Conservation (phyloP, 2,113 vertebrate genomes). For the Dicentrarchus labrax region DNA sequence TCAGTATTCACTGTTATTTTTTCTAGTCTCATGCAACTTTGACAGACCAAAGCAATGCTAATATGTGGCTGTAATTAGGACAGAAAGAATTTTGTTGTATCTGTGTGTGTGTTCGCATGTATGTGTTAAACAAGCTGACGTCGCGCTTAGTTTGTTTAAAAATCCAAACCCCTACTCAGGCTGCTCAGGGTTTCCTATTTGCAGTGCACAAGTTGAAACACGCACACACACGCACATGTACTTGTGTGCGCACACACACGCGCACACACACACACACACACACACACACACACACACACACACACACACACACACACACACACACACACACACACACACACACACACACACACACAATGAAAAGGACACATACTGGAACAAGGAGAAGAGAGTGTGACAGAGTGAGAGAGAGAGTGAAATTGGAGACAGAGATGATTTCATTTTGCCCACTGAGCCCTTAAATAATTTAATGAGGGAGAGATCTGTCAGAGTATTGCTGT, state of each 20-base stretch:
- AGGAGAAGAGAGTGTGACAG: conserved; percentile 10
- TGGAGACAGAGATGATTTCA: conserved; percentile 67
- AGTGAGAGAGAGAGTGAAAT: conserved; percentile 29
- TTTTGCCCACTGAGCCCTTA: conserved; percentile 67
- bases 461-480: conserved; percentile 77
- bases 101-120: not conserved
- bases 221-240: not conserved
- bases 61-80: conserved; percentile 24
- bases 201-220: not conserved
- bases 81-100: not conserved
- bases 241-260: no score
- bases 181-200: conserved; percentile 21
- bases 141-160: conserved; percentile 2
- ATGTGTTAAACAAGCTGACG: conserved; percentile 1
- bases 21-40: not conserved
- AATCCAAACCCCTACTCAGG: not conserved
- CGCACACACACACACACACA: no score
- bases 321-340: no score
- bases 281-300: not conserved
- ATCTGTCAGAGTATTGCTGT: conserved; percentile 68
- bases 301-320: not conserved
- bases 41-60: conserved; percentile 26
- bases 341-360: not conserved
- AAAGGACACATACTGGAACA: conserved; percentile 18
- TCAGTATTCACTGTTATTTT: not conserved